A percentile compares a stretch with the other conserved stretches of the same genome.
Conservation (phyloP, 2,888 invertebrate genomes). For the Chloroclystis v-ata region DNA sequence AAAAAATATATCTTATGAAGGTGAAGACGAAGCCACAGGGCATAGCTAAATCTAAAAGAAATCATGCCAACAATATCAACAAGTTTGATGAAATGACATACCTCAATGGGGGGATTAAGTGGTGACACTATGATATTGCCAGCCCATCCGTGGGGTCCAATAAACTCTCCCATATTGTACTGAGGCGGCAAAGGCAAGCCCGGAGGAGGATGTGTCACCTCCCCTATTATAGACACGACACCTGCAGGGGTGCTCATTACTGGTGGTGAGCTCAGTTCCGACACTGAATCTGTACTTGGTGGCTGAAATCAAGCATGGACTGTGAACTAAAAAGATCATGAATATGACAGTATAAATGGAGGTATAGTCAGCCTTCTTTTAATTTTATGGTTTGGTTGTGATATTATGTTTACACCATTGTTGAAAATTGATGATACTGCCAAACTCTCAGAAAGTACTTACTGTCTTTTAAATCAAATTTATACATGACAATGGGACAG, state of each 20-base stretch:
- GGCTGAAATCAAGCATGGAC: conserved; percentile 47
- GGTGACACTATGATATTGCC: conserved; percentile 67
- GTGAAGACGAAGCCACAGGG: no score
- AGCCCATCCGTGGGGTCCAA: conserved; percentile 68
- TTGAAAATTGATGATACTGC: no score
- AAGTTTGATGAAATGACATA: conserved; percentile 41
- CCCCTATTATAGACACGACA: conserved; percentile 58
- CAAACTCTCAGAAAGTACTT: no score
- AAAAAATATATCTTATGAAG: no score
- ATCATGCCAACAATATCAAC: no score
- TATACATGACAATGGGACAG: no score
- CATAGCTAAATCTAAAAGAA: no score
- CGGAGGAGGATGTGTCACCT: conserved; percentile 67
- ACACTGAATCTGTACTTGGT: conserved; percentile 54
- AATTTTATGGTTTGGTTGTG: no score
- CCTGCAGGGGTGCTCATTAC: conserved; percentile 52
- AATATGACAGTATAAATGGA: no score
- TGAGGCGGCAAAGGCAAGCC: conserved; percentile 66
- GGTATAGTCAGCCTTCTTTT: no score
- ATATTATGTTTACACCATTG: no score
- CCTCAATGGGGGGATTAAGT: conserved; percentile 71
- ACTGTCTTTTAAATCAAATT: no score
- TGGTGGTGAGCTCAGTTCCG: conserved; percentile 62
- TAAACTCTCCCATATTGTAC: conserved; percentile 68
- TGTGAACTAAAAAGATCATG: conserved; percentile 2